phyloP scores from a whole-genome alignment of 2,888 invertebrate species.

The Lordiphosa andalusiaca region DNA sequence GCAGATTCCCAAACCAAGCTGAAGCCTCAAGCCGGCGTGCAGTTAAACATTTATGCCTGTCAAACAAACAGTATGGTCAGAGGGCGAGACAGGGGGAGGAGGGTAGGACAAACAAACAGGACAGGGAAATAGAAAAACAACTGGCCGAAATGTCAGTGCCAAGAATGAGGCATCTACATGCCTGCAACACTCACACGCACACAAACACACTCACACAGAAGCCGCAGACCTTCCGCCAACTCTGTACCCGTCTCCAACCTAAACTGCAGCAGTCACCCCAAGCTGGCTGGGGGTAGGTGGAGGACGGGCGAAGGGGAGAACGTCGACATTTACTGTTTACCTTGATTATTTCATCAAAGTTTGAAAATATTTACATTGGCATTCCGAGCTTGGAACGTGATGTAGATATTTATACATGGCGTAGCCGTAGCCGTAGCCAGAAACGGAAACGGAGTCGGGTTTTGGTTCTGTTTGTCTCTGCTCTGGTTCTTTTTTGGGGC shows the following conservation, averaged over 20 bases:
- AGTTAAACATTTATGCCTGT: slow-evolving; percentile 64
- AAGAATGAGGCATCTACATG: slow-evolving; percentile 20
- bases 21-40: slow-evolving; percentile 9
- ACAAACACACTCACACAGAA: slow-evolving; percentile 26
- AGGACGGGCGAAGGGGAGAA: slow-evolving; percentile 27
- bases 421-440: slow-evolving; percentile 14
- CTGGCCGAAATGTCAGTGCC: not conserved
- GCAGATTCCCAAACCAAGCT: not conserved
- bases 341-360: slow-evolving; percentile 72
- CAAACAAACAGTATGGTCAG: slow-evolving; percentile 47
- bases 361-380: slow-evolving; percentile 71
- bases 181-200: slow-evolving; percentile 17
- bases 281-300: slow-evolving; percentile 9
- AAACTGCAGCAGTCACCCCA: slow-evolving; percentile 2
- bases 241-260: not conserved
- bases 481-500: slow-evolving; percentile 25
- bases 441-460: slow-evolving; percentile 1
- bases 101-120: slow-evolving; percentile 21
- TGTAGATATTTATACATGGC: slow-evolving; percentile 71
- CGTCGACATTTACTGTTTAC: slow-evolving; percentile 68
- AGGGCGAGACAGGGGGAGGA: not conserved
- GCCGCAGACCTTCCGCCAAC: slow-evolving; percentile 24
- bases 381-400: slow-evolving; percentile 71
- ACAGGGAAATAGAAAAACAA: not conserved
- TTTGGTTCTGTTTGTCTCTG: not conserved